A percentile compares a stretch with the other conserved stretches of the same genome.
These are phyloP conservation scores for Lepeophtheirus salmonis DNA, from an alignment of 1,140 invertebrate genomes.

Conservation along the genomic window DNA sequence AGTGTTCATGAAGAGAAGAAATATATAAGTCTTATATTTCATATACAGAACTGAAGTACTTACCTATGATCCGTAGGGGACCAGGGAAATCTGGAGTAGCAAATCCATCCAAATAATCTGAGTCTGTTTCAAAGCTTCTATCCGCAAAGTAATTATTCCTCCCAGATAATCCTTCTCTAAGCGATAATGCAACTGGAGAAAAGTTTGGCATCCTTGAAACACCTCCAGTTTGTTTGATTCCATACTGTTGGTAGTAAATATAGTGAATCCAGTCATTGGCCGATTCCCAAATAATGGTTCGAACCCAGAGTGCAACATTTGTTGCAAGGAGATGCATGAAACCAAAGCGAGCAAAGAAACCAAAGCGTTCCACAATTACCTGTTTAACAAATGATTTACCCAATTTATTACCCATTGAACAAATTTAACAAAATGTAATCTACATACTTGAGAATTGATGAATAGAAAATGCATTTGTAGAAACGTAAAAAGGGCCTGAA, in stretches of 20 bases:
- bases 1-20: too few species aligned
- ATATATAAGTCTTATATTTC: too few species aligned
- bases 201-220: background rate
- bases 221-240: background rate
- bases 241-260: slow-evolving; percentile 19
- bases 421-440: slow-evolving; percentile 32
- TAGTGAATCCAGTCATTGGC: slow-evolving; percentile 24
- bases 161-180: background rate
- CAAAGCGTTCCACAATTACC: slow-evolving; percentile 21
- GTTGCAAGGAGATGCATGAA: slow-evolving; percentile 41
- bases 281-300: slow-evolving; percentile 40
- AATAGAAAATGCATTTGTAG: slow-evolving; percentile 49
- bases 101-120: background rate
- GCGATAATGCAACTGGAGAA: background rate
- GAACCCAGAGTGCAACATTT: slow-evolving; percentile 38
- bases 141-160: slow-evolving; percentile 11
- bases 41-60: background rate
- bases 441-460: slow-evolving; percentile 43
- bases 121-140: slow-evolving; percentile 6
- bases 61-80: background rate
- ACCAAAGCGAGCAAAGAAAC: slow-evolving; percentile 30
- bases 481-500: slow-evolving; percentile 46
- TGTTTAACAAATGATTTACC: slow-evolving; percentile 11
- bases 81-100: background rate
- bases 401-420: slow-evolving; percentile 25